These are phyloP conservation scores for Dendrolimus punctatus DNA, from an alignment of 1,140 invertebrate genomes.

Conservation along the genomic window DNA sequence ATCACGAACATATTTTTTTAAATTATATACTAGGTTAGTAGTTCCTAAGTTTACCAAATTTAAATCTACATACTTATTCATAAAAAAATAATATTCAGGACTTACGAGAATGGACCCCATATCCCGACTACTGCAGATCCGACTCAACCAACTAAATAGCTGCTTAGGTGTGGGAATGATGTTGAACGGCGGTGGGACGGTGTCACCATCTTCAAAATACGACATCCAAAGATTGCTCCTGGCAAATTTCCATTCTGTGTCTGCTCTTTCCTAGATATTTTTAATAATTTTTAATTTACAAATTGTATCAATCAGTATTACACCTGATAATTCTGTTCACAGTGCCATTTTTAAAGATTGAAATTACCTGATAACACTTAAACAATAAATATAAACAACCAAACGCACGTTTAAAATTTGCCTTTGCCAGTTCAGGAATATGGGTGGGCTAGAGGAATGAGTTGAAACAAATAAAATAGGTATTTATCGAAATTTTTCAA, in stretches of 20 bases:
- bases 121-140: slow-evolving; percentile 42
- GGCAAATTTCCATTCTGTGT: slow-evolving; percentile 95
- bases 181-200: slow-evolving; percentile 91
- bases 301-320: not conserved
- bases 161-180: slow-evolving; percentile 85
- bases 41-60: no score
- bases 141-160: slow-evolving; percentile 68
- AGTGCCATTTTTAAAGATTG: no score
- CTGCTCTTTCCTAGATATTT: slow-evolving; percentile 81
- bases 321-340: not conserved
- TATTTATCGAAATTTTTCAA: no score
- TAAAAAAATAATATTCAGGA: slow-evolving; percentile 3
- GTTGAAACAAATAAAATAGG: no score
- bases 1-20: no score
- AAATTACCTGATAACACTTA: not conserved
- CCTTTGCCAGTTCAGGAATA: no score
- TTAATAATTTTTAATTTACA: slow-evolving; percentile 3
- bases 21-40: no score
- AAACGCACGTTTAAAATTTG: no score
- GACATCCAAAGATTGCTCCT: slow-evolving; percentile 93
- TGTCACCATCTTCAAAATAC: slow-evolving; percentile 90
- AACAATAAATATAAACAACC: not conserved
- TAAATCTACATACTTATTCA: not conserved
- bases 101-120: slow-evolving; percentile 77
- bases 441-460: no score